phyloP scores from a whole-genome alignment of 2,888 invertebrate genomes.

The Megamerina dolium region DNA sequence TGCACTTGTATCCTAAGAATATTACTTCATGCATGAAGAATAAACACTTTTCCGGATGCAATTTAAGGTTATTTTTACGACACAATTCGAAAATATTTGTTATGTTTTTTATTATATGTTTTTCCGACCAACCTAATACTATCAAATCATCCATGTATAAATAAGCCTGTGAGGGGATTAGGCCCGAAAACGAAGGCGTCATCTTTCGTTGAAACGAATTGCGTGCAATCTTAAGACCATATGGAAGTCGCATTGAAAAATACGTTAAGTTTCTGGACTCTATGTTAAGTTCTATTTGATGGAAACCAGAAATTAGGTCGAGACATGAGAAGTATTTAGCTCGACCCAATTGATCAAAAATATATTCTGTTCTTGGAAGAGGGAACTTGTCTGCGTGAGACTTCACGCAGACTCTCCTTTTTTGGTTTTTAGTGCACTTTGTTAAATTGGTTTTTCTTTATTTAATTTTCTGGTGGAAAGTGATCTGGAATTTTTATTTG shows the following conservation, averaged over 20 bases:
- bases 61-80: not conserved
- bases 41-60: not conserved
- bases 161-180: not conserved
- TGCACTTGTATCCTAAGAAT: no score
- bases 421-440: no score
- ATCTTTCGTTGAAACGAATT: conserved; percentile 8
- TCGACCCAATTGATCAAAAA: conserved; percentile 2
- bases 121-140: conserved; percentile 3
- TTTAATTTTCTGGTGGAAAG: no score
- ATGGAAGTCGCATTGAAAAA: not conserved
- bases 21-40: no score
- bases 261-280: not conserved
- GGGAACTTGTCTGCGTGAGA: conserved; percentile 4
- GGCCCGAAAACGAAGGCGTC: no score
- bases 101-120: not conserved
- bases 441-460: no score
- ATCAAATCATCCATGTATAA: not conserved
- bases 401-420: no score
- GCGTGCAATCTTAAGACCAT: not conserved
- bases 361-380: conserved; percentile 2
- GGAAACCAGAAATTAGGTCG: not conserved
- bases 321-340: conserved; percentile 1
- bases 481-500: no score
- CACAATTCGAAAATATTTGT: conserved; percentile 1
- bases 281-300: not conserved